A percentile compares a stretch with the other conserved stretches of the same genome.
Evolutionary conservation across 2,113 vertebrate species (phyloP).

Genomic region (Gambusia affinis): DNA sequence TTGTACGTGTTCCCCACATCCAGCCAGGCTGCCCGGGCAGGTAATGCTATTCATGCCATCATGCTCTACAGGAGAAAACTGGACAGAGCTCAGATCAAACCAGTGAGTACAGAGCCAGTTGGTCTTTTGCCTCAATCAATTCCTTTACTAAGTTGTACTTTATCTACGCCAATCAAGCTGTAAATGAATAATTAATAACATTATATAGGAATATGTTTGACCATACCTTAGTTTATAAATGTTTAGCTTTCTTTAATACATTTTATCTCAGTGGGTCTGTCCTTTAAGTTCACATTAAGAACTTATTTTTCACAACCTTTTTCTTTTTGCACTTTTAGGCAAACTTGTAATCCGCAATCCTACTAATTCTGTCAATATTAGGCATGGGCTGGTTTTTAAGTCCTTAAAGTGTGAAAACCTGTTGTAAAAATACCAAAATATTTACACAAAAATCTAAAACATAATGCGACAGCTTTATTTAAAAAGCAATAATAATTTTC

Average conservation of each 20-base stretch:
- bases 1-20: conserved; percentile 86
- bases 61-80: conserved; percentile 92
- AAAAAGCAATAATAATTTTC: background rate
- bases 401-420: background rate
- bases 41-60: conserved; percentile 89
- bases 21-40: conserved; percentile 92
- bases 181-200: background rate
- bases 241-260: conserved; percentile 9
- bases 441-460: background rate
- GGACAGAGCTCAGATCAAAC: conserved; percentile 94
- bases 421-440: background rate
- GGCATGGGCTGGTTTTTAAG: background rate
- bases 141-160: background rate
- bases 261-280: conserved; percentile 20
- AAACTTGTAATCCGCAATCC: conserved; percentile 8
- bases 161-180: background rate
- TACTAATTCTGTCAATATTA: background rate
- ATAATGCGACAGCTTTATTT: background rate
- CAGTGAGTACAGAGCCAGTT: conserved; percentile 79
- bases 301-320: conserved; percentile 17
- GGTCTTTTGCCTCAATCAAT: background rate
- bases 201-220: background rate
- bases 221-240: conserved; percentile 24
- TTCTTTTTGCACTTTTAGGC: conserved; percentile 20
- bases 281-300: conserved; percentile 20